Evolutionary conservation across 1,140 invertebrate species (phyloP), one percentile per base, ranked within the genome.

Genomic region (Pissodes strobi): DNA sequence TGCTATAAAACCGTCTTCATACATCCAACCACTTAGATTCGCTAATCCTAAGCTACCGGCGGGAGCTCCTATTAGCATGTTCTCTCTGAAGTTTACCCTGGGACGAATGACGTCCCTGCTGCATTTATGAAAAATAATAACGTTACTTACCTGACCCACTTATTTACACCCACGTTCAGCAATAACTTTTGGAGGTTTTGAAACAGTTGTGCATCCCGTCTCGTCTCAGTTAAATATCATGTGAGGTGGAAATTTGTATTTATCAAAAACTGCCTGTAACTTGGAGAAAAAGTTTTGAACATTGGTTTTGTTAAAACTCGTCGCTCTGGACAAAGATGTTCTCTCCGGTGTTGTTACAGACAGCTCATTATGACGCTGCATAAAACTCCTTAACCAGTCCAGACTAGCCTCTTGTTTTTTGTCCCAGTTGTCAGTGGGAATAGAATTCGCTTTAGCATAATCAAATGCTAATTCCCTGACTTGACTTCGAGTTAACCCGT

Each of bases 261-360:
- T 30, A 15, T 43, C 6, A 25, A 59, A 18, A 22, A 66, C 13
- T 0, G 21, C 39, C 15, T 46, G 17, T 34, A 43, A 46, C 39
- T 53, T 48, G 22, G 41, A 51, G 45, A 74, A 76, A 64, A 75
- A 75, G 37, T 30, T 60, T 17, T 66, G 59, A 18, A 73, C 68
- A 56, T 72, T 76, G 8, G 30, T 66, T 61, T 64, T 71, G 62
- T 77, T 80, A 56, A 77, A 78, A 43, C 69, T 67, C 30, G 71
- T 73, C 19, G 72, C 70, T 25, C 74, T 61, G 19, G 74, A 70
- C 17, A 77, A 38, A 39, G 67, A 68, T 2, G 74, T 77, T 61
- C 66, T 67, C 57, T 77, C 73, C 60, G 74, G 72, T 59, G 48
- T 70, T 67, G 72, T 53, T 25, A 75, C 63, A 6, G 71, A 71